Conservation (phyloP, 2,888 invertebrate species). For the Acanthosepion esculentum region DNA sequence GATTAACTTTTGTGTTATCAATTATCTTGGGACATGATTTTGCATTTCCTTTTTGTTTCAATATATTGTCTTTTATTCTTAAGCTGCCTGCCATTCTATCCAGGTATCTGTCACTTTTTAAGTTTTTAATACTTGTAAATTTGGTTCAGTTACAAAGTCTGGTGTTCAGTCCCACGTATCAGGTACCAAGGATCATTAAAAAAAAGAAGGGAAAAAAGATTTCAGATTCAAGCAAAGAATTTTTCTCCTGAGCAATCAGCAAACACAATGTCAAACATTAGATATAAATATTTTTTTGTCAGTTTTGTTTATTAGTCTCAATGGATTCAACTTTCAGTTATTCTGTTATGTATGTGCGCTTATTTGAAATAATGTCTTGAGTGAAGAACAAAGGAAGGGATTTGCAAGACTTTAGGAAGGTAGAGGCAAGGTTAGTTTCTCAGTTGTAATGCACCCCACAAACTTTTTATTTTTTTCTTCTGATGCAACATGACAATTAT, state of each 20-base stretch:
- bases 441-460: neutral
- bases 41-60: neutral
- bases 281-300: no score
- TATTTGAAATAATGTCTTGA: neutral
- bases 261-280: neutral
- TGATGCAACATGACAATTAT: neutral
- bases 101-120: neutral
- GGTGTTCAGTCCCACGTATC: neutral
- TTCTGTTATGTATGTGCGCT: neutral
- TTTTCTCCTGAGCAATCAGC: neutral
- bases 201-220: neutral
- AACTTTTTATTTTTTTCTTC: neutral
- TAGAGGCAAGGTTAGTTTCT: neutral
- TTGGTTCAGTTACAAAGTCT: neutral
- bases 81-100: neutral
- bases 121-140: neutral
- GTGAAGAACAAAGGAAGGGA: neutral
- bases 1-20: no score
- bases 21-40: neutral
- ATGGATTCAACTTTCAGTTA: neutral
- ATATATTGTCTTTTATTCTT: neutral
- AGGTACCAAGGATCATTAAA: neutral
- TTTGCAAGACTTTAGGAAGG: neutral
- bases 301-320: neutral
- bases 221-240: slow-evolving; percentile 17